Base-by-base conservation (phyloP, 2,797 vertebrate genomes). In the Dendrocincla tyrannina region DNA sequence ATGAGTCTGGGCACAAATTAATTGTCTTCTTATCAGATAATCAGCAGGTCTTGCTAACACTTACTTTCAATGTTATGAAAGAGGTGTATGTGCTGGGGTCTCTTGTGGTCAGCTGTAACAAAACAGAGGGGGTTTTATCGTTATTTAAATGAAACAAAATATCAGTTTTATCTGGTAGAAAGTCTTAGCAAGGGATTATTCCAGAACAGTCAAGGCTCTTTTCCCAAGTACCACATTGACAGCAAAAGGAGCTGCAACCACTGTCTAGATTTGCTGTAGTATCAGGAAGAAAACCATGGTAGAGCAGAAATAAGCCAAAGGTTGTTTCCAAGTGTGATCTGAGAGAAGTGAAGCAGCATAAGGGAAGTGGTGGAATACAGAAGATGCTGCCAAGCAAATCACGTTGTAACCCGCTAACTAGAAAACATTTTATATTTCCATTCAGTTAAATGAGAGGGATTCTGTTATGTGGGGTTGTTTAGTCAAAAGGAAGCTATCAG, bases 1-100 rank as follows among this genome's bases (percentile, higher is more conserved):
- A 97, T 97, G 95, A 96, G 82, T 76, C 86, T 96, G 91, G 89
- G 89, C 92, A 95, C 80, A 97, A 97, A 98, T 98, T 98, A 97
- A 98, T 97, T 91, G 96, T 96, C 85, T 95, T 96, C 95, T 89
- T 95, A 92, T 69, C 85, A 72, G 49, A 92, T 96, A 97, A 97
- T 94, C 82, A 97, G 91, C 76, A 88, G 89, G 93, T 97, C 93
- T 95, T 59, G 66, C 46, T 94, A 85, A 89, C 88, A 73, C 88
- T 97, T 94, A 83, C 96, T 96, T 97, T 95, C 70, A 84, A 2
- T 82, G 44, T 73, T 94, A 62, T 59, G 75, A 88, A 62, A 78
- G 75, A 85, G 75, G 59, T 91, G 62, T 89, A 75, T 28, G 50
- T 37, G 70, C 39, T 62, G 58, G 69, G 35, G 13, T 46, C 60